These are phyloP conservation scores for Oscheius sp. DNA, from an alignment of 2,888 invertebrate genomes.

Conservation along the genomic window DNA sequence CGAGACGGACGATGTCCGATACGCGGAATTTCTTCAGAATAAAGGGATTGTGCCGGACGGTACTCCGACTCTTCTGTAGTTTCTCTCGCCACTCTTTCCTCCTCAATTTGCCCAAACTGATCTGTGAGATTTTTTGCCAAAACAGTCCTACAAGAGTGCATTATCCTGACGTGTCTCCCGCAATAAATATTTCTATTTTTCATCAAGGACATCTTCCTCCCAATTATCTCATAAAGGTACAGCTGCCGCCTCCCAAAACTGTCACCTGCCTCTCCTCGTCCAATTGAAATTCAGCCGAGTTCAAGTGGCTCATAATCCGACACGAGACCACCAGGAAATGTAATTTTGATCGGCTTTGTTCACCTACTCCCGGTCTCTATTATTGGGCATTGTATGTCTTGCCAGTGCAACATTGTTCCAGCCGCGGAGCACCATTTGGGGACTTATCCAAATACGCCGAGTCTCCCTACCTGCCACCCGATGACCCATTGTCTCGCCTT, in stretches of 20 bases:
- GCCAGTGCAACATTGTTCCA: slow-evolving; percentile 30
- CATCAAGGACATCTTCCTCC: no score
- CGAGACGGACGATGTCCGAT: slow-evolving; percentile 51
- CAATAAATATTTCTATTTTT: no score
- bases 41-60: slow-evolving; percentile 27
- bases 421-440: slow-evolving; percentile 16
- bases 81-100: background rate
- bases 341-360: slow-evolving; percentile 18
- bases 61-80: slow-evolving; percentile 21
- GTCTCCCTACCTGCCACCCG: slow-evolving; percentile 25
- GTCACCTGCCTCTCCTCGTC: slow-evolving; percentile 9
- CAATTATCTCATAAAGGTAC: background rate
- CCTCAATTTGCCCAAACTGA: no score
- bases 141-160: no score
- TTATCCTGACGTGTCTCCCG: no score
- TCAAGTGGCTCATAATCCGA: slow-evolving; percentile 21
- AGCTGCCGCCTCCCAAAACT: background rate
- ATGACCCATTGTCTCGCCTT: slow-evolving; percentile 9
- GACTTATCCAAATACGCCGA: slow-evolving; percentile 20
- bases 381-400: slow-evolving; percentile 18
- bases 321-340: slow-evolving; percentile 3
- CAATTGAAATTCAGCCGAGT: slow-evolving; percentile 9
- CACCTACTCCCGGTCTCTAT: background rate
- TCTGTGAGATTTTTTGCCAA: no score
- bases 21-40: slow-evolving; percentile 42